Percentiles rank a stretch among this genome's conserved stretches.
Evolutionary conservation across 1,140 invertebrate genomes (phyloP).

Genomic region (Scaptomyza pallida): DNA sequence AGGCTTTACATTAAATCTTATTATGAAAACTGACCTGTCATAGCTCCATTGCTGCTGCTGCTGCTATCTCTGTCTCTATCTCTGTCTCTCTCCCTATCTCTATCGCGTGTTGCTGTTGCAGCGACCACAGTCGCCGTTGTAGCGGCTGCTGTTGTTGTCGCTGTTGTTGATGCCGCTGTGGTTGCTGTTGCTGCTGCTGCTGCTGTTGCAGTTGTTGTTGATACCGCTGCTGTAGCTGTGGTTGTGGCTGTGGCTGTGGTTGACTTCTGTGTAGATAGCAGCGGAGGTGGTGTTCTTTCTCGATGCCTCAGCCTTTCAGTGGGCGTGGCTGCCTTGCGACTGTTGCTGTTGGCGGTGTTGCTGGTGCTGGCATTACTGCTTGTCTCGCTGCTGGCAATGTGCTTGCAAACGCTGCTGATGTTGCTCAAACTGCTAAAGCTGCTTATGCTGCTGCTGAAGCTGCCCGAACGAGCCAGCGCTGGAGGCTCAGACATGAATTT

Average conservation of each 20-base stretch:
- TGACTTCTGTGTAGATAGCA: slow-evolving; percentile 51
- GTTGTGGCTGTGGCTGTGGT: slow-evolving; percentile 30
- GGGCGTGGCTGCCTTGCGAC: slow-evolving; percentile 44
- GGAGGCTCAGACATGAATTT: slow-evolving; percentile 68
- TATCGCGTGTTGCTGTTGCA: slow-evolving; percentile 36
- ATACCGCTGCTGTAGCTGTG: slow-evolving; percentile 11
- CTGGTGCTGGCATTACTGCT: slow-evolving; percentile 36
- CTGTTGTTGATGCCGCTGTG: slow-evolving; percentile 23
- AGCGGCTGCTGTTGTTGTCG: slow-evolving; percentile 33
- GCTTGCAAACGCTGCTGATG: slow-evolving; percentile 60
- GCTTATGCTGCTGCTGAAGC: slow-evolving; percentile 59
- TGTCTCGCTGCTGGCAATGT: slow-evolving; percentile 36
- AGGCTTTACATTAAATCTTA: slow-evolving; percentile 36
- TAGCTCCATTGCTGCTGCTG: slow-evolving; percentile 67
- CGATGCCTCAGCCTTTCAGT: slow-evolving; percentile 14
- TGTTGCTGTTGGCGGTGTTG: slow-evolving; percentile 21
- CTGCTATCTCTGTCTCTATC: slow-evolving; percentile 35
- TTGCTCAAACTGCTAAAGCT: slow-evolving; percentile 62
- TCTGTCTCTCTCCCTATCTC: slow-evolving; percentile 18
- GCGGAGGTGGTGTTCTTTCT: slow-evolving; percentile 48
- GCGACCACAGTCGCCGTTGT: slow-evolving; percentile 37
- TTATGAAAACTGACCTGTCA: slow-evolving; percentile 70
- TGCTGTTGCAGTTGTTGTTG: slow-evolving; percentile 31
- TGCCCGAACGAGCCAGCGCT: slow-evolving; percentile 63
- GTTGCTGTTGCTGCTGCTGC: slow-evolving; percentile 22